phyloP scores from a whole-genome alignment of 1,140 invertebrate species.

The Glomeris maerens region DNA sequence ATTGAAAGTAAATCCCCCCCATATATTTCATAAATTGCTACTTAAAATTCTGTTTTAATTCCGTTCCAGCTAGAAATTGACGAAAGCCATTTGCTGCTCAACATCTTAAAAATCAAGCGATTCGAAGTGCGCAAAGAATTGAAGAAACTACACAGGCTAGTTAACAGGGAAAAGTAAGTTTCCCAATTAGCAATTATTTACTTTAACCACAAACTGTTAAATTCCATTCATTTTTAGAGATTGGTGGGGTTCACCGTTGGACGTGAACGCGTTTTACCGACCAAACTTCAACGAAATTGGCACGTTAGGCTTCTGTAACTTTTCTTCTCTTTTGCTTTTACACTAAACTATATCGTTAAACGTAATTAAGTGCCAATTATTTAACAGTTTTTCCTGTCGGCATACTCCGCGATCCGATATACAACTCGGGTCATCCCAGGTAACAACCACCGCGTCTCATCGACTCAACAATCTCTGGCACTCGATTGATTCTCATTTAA shows the following conservation, averaged over 20 bases:
- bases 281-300: conserved; percentile 45
- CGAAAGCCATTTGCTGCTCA: conserved; percentile 35
- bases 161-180: conserved; percentile 37
- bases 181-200: background rate
- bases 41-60: conserved; percentile 18
- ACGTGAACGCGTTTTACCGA: conserved; percentile 47
- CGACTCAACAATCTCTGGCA: too few relatives aligned
- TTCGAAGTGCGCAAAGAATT: conserved; percentile 35
- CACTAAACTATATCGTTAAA: too few relatives aligned
- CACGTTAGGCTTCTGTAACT: conserved; percentile 34
- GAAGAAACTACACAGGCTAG: conserved; percentile 33
- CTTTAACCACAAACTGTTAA: background rate
- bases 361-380: too few relatives aligned
- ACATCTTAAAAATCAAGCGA: conserved; percentile 33
- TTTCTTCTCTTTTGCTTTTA: conserved; percentile 16
- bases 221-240: conserved; percentile 29
- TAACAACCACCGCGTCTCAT: conserved; percentile 23
- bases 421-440: conserved; percentile 39
- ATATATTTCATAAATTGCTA: conserved; percentile 1
- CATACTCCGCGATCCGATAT: conserved; percentile 50
- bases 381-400: conserved; percentile 44
- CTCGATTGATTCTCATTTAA: too few relatives aligned
- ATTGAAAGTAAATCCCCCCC: background rate
- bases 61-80: conserved; percentile 35
- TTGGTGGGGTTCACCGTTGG: conserved; percentile 37